Conservation (phyloP, 2,113 vertebrate genomes). For the Chlorodrepanis virens region DNA sequence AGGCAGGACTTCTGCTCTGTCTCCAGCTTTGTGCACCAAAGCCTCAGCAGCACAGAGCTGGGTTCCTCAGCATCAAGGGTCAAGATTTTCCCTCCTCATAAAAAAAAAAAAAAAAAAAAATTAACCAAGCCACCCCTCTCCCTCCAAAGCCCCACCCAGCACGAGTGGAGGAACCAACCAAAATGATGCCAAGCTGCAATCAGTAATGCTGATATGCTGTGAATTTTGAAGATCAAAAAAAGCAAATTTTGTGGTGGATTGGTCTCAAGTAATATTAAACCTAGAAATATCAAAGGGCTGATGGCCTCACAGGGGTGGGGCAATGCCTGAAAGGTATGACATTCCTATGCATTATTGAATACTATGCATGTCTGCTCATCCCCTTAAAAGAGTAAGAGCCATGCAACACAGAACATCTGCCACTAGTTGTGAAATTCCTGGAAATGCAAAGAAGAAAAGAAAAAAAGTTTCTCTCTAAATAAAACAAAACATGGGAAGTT, state of each 20-base stretch:
- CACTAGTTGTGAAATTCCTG: constrained; percentile 26
- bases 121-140: not conserved
- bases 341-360: constrained; percentile 8
- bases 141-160: not conserved
- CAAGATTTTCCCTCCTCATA: not conserved
- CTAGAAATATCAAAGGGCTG: constrained; percentile 4
- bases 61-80: not conserved
- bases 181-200: not conserved
- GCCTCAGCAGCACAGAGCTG: not conserved
- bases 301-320: not conserved
- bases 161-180: not conserved
- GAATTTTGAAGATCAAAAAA: not conserved
- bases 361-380: not conserved
- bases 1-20: not conserved
- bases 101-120: not conserved
- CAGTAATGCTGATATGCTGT: not conserved
- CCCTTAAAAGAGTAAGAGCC: not conserved
- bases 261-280: not conserved
- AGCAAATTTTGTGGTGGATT: not conserved
- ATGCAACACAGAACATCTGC: not conserved
- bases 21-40: not conserved
- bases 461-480: not conserved
- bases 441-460: constrained; percentile 8
- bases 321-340: not conserved
- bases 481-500: constrained; percentile 1